phyloP scores from a whole-genome alignment of 2,888 invertebrate species.

The Megamerina dolium region DNA sequence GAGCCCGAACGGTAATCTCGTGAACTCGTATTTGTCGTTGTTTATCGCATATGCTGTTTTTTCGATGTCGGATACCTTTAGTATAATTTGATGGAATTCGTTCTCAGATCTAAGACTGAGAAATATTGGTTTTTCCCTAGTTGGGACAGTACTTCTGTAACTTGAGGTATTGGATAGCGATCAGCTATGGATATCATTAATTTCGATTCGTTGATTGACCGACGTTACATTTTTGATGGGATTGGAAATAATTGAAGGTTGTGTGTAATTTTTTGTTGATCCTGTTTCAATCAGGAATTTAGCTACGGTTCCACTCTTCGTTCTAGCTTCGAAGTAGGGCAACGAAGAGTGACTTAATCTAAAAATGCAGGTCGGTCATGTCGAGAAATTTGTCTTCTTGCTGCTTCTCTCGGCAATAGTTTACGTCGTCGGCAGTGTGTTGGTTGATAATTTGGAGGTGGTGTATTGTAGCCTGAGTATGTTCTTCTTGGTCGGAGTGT shows the following conservation, averaged over 20 bases:
- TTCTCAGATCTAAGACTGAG: slow-evolving; percentile 9
- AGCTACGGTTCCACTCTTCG: slow-evolving; percentile 7
- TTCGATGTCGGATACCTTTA: slow-evolving; percentile 10
- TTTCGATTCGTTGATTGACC: no score
- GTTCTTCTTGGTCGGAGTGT: no score
- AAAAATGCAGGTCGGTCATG: slow-evolving; percentile 9
- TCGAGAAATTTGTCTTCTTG: slow-evolving; percentile 1
- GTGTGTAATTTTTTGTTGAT: slow-evolving; percentile 7
- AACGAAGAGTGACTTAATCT: slow-evolving; percentile 11
- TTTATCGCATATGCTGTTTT: slow-evolving; percentile 12
- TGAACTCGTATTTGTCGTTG: slow-evolving; percentile 14
- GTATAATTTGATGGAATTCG: slow-evolving; percentile 13
- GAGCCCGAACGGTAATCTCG: slow-evolving; percentile 10
- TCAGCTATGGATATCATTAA: no score
- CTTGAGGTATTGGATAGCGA: no score
- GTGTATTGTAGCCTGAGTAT: no score
- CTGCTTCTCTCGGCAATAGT: neutral
- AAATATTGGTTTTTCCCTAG: slow-evolving; percentile 8
- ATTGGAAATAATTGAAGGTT: no score
- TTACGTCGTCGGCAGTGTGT: no score
- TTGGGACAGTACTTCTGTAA: slow-evolving; percentile 1
- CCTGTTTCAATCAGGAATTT: no score
- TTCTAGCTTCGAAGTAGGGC: slow-evolving; percentile 9
- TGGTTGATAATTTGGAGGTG: no score
- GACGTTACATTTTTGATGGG: no score